A percentile compares a stretch with the other conserved stretches of the same genome.
phyloP scores from a whole-genome alignment of 2,888 invertebrate genomes.

The Dynastes grantii region DNA sequence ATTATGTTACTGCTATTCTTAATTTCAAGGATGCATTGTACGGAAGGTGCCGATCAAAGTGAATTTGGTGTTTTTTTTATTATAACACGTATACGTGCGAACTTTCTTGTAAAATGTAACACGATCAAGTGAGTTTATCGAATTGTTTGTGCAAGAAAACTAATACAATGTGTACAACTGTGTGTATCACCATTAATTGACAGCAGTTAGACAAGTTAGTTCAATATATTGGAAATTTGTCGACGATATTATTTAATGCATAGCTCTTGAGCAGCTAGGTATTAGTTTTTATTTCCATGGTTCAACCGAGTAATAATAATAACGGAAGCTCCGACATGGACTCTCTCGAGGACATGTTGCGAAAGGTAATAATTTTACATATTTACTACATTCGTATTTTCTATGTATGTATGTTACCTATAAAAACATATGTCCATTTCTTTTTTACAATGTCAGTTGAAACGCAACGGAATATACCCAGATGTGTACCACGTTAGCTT shows the following conservation, averaged over 20 bases:
- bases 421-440: too few species aligned
- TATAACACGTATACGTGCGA: background rate
- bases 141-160: constrained; percentile 5
- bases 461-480: too few species aligned
- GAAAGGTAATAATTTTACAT: constrained; percentile 65
- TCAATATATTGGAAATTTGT: background rate
- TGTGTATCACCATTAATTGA: background rate
- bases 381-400: background rate
- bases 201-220: background rate
- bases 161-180: constrained; percentile 17
- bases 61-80: constrained; percentile 13
- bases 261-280: constrained; percentile 28
- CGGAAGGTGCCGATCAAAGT: constrained; percentile 2
- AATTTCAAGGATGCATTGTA: constrained; percentile 29
- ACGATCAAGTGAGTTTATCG: constrained; percentile 15
- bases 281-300: constrained; percentile 62
- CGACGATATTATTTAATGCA: constrained; percentile 4
- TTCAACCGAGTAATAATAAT: constrained; percentile 70
- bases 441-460: too few species aligned
- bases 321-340: constrained; percentile 71
- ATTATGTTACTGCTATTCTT: constrained; percentile 22
- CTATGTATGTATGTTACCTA: too few species aligned
- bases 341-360: constrained; percentile 70
- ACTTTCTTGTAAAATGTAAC: constrained; percentile 29
- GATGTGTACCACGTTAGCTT: too few species aligned